These are phyloP conservation scores for Epizoanthus rinbou DNA, from an alignment of 92 coral and sea anemone genomes.

Conservation along the genomic window DNA sequence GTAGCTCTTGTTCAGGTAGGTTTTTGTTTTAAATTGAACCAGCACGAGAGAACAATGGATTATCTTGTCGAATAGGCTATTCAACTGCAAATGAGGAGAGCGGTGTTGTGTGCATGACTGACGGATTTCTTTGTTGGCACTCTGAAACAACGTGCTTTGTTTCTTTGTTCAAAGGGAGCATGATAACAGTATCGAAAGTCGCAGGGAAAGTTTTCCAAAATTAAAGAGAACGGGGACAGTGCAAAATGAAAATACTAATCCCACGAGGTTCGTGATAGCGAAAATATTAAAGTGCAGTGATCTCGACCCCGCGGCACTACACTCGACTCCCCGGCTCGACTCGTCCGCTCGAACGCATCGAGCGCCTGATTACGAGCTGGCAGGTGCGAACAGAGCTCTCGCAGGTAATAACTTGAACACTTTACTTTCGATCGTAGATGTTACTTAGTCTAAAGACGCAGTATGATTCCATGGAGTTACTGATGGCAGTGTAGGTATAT, in stretches of 20 bases:
- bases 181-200: not conserved
- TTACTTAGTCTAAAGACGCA: too few relatives aligned
- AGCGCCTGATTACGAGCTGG: not conserved
- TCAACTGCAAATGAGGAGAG: slow-evolving; percentile 17
- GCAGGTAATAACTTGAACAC: not conserved
- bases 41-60: slow-evolving; percentile 6
- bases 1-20: slow-evolving; percentile 5
- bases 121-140: slow-evolving; percentile 22
- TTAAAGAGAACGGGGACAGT: not conserved
- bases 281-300: not conserved
- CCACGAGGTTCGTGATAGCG: not conserved
- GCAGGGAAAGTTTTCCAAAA: not conserved
- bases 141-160: slow-evolving; percentile 5
- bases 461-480: too few relatives aligned
- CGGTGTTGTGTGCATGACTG: slow-evolving; percentile 24
- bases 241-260: not conserved
- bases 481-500: too few relatives aligned
- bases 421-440: not conserved
- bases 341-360: not conserved
- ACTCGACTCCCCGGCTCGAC: too few relatives aligned
- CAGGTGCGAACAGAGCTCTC: slow-evolving; percentile 11
- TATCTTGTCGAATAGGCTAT: not conserved
- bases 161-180: not conserved
- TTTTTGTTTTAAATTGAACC: not conserved
- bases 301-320: too few relatives aligned